Conservation (phyloP, 1,140 invertebrate species). For the Hermatobates lingyangjiaoensis region DNA sequence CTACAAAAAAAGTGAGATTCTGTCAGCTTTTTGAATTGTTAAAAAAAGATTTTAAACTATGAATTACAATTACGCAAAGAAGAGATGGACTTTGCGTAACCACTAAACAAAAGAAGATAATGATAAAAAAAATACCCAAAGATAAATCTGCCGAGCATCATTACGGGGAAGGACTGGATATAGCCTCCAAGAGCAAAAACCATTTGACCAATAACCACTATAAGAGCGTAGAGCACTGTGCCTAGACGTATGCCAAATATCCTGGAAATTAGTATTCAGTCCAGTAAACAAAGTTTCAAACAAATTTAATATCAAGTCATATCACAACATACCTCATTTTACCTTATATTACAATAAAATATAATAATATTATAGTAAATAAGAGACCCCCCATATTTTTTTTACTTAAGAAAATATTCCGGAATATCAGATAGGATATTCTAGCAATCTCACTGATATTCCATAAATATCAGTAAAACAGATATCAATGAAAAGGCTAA, state of each 20-base stretch:
- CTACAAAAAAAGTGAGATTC: too few relatives aligned
- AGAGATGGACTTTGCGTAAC: too few relatives aligned
- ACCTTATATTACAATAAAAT: not conserved
- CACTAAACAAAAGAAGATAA: too few relatives aligned
- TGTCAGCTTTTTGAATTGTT: too few relatives aligned
- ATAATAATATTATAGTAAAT: not conserved
- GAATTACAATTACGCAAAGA: too few relatives aligned
- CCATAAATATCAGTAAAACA: too few relatives aligned
- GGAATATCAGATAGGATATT: too few relatives aligned
- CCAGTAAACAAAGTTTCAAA: too few relatives aligned
- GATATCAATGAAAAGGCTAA: too few relatives aligned
- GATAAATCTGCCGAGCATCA: slow-evolving; percentile 85
- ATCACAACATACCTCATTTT: not conserved
- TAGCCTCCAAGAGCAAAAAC: slow-evolving; percentile 76
- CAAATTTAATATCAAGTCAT: not conserved
- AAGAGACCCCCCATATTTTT: not conserved
- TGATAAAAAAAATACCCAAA: slow-evolving; percentile 84
- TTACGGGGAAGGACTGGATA: slow-evolving; percentile 64
- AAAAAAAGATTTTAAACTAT: too few relatives aligned
- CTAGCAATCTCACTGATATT: too few relatives aligned
- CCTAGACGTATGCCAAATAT: slow-evolving; percentile 86
- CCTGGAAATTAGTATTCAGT: slow-evolving; percentile 29
- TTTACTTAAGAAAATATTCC: not conserved
- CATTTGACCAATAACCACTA: slow-evolving; percentile 68
- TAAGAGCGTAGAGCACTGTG: slow-evolving; percentile 70